Evolutionary conservation across 2,113 vertebrate genomes (phyloP).

Genomic region (Vidua macroura): DNA sequence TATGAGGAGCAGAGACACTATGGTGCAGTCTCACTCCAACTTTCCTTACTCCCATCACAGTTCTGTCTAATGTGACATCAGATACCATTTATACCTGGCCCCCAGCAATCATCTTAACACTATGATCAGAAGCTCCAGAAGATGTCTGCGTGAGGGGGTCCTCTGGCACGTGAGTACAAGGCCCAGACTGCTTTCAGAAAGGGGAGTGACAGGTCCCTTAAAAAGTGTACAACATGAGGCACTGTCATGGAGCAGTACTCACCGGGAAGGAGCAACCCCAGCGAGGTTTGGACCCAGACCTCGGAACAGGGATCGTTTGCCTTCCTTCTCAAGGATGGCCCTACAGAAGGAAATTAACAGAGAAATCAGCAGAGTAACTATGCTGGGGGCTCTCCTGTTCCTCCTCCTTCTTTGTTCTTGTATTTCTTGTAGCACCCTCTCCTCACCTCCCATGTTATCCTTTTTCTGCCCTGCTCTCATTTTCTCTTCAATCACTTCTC

Average conservation of each 20-base stretch:
- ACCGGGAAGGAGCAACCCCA: slow-evolving; percentile 71
- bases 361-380: background rate
- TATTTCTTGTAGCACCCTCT: background rate
- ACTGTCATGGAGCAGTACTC: background rate
- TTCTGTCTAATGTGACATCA: background rate
- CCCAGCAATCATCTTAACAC: background rate
- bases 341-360: background rate
- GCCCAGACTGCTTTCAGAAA: background rate
- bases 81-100: background rate
- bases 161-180: background rate
- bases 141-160: background rate
- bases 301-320: slow-evolving; percentile 57
- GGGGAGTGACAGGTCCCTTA: background rate
- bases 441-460: background rate
- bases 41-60: background rate
- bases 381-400: background rate
- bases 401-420: background rate
- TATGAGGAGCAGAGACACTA: background rate
- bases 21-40: background rate
- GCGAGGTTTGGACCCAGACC: slow-evolving; percentile 68
- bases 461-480: background rate
- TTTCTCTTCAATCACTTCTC: background rate
- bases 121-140: background rate
- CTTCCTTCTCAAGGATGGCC: slow-evolving; percentile 69
- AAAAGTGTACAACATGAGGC: background rate